Conservation (phyloP, 2,888 invertebrate species). For the Limnephilus auricula region DNA sequence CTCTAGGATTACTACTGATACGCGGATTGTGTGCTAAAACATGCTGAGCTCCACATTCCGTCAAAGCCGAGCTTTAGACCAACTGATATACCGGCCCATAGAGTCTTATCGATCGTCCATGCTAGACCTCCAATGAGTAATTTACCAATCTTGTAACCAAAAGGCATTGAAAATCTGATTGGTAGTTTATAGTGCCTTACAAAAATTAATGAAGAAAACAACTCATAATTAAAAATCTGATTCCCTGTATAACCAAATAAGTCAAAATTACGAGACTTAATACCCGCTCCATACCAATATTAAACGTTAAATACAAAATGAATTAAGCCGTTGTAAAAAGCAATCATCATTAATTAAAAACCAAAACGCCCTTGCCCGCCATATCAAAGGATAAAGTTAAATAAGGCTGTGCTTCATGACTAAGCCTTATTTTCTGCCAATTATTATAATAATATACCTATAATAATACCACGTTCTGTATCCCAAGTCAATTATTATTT, state of each 20-base stretch:
- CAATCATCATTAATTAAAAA: slow-evolving; percentile 23
- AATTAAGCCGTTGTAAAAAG: neutral
- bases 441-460: neutral
- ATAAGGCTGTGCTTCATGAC: neutral
- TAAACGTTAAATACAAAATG: neutral
- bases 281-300: neutral
- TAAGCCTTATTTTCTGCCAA: neutral
- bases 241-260: neutral
- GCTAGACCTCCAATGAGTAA: too few species aligned
- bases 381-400: neutral
- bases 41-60: too few species aligned
- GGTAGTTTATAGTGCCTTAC: too few species aligned
- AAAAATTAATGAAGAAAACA: neutral
- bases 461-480: neutral
- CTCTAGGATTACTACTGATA: too few species aligned
- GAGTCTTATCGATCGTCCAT: too few species aligned
- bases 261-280: neutral
- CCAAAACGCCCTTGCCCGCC: neutral
- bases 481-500: neutral
- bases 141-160: too few species aligned
- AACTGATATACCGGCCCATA: too few species aligned
- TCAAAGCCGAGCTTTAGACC: too few species aligned
- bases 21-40: too few species aligned
- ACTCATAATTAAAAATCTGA: neutral
- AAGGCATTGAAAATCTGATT: too few species aligned